Percentiles rank a stretch among this genome's conserved stretches.
These are phyloP conservation scores for Serrognathus titanus DNA, from an alignment of 2,888 invertebrate species.

Conservation along the genomic window DNA sequence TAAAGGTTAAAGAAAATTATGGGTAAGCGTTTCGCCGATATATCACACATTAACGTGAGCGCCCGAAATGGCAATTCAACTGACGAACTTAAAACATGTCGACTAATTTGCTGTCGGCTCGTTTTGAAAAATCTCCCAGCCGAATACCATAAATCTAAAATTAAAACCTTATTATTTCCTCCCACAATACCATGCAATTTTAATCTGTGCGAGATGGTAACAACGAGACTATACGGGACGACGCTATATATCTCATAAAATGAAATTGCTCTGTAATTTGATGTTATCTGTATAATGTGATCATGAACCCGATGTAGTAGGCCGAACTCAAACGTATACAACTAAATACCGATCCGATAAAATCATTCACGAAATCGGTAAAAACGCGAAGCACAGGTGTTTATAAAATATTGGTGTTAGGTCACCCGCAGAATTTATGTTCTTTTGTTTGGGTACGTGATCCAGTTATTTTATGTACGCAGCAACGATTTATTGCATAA, in stretches of 20 bases:
- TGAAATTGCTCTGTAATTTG: slow-evolving; percentile 39
- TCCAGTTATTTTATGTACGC: too few species aligned
- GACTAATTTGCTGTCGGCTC: background rate
- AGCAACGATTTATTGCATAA: too few species aligned
- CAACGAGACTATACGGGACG: background rate
- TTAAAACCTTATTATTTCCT: slow-evolving; percentile 16
- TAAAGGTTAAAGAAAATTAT: background rate
- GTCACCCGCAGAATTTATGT: background rate
- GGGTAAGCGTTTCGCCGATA: background rate
- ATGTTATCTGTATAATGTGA: slow-evolving; percentile 37
- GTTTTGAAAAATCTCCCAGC: background rate
- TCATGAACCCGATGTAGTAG: slow-evolving; percentile 19
- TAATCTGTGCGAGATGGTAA: background rate
- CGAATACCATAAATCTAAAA: slow-evolving; percentile 16
- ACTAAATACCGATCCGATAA: slow-evolving; percentile 6
- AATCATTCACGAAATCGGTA: slow-evolving; percentile 9
- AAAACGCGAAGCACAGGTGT: slow-evolving; percentile 4
- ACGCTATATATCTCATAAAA: slow-evolving; percentile 29
- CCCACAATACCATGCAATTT: slow-evolving; percentile 19
- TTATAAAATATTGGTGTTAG: background rate
- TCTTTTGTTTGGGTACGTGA: too few species aligned
- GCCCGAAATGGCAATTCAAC: slow-evolving; percentile 5
- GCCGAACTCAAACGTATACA: background rate
- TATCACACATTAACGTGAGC: background rate
- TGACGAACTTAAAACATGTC: slow-evolving; percentile 11